Evolutionary conservation across 1,140 invertebrate genomes (phyloP).

Genomic region (Tyrophagus putrescentiae): DNA sequence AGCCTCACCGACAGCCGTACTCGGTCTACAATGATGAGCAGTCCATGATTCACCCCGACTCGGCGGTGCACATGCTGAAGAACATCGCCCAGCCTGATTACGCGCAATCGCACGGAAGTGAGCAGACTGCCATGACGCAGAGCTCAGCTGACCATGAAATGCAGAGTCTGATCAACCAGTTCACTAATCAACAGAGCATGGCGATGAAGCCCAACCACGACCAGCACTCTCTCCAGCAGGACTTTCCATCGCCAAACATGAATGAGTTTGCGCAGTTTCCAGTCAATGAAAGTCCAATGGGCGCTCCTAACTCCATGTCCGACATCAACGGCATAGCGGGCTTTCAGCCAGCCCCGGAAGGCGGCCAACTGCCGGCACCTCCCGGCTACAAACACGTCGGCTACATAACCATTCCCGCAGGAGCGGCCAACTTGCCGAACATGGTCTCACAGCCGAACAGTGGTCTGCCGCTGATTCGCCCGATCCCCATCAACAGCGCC

Average conservation of each 20-base stretch:
- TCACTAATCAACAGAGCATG: neutral
- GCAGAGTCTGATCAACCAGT: neutral
- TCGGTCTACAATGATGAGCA: neutral
- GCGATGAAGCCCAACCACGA: neutral
- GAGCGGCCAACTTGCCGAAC: constrained; percentile 14
- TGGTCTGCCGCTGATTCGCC: constrained; percentile 16
- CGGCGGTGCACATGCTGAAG: too few relatives aligned
- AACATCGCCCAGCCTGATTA: neutral
- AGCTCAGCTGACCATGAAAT: neutral
- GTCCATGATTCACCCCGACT: too few relatives aligned
- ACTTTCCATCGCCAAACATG: neutral
- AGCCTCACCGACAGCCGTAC: neutral
- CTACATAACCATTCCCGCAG: constrained; percentile 20
- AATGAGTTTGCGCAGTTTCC: neutral
- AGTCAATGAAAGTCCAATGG: neutral
- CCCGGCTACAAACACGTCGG: constrained; percentile 20
- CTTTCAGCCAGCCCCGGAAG: constrained; percentile 18
- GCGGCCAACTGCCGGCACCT: constrained; percentile 15
- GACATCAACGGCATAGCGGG: neutral
- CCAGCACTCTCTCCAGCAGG: too few relatives aligned
- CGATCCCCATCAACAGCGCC: neutral
- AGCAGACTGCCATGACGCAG: neutral
- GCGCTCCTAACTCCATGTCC: neutral
- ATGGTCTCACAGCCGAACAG: neutral
- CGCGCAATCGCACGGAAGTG: neutral